A percentile compares a stretch with the other conserved stretches of the same genome.
phyloP scores from a whole-genome alignment of 2,888 invertebrate species.

The Andrena minutula region DNA sequence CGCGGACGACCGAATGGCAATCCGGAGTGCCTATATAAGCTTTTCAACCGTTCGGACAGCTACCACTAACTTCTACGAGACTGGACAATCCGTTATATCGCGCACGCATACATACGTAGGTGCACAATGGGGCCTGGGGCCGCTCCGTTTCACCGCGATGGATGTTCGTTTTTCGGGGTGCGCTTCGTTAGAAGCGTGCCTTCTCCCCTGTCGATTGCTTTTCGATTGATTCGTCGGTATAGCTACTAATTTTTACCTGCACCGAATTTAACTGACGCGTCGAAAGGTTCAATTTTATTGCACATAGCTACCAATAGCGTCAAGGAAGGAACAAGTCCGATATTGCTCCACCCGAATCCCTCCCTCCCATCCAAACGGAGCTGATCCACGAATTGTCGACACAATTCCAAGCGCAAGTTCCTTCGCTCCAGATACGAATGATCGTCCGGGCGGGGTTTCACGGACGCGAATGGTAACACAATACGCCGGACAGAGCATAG shows the following conservation, averaged over 20 bases:
- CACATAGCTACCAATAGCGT: too few species aligned
- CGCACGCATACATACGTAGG: constrained; percentile 25
- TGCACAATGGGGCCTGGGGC: constrained; percentile 33
- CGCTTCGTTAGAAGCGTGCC: constrained; percentile 28
- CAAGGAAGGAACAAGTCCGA: too few species aligned
- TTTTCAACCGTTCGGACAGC: constrained; percentile 73
- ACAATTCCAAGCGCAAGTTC: neutral
- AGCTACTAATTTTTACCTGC: constrained; percentile 44
- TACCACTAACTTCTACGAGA: constrained; percentile 72
- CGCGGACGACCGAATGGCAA: constrained; percentile 76
- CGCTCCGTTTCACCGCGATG: constrained; percentile 35
- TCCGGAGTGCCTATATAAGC: constrained; percentile 71
- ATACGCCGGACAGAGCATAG: constrained; percentile 41
- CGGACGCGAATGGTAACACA: constrained; percentile 28
- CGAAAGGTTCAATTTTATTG: too few species aligned
- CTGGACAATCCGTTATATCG: constrained; percentile 69
- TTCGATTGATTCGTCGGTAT: constrained; percentile 39
- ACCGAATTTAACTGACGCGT: too few species aligned
- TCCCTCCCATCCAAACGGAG: neutral
- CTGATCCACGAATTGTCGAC: neutral
- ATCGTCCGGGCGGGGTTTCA: neutral
- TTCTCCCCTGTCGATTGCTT: constrained; percentile 19
- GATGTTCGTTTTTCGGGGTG: constrained; percentile 48
- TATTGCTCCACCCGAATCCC: neutral
- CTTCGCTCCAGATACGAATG: neutral